Base-by-base conservation (phyloP, 2,113 vertebrate species). In the Axis porcinus region DNA sequence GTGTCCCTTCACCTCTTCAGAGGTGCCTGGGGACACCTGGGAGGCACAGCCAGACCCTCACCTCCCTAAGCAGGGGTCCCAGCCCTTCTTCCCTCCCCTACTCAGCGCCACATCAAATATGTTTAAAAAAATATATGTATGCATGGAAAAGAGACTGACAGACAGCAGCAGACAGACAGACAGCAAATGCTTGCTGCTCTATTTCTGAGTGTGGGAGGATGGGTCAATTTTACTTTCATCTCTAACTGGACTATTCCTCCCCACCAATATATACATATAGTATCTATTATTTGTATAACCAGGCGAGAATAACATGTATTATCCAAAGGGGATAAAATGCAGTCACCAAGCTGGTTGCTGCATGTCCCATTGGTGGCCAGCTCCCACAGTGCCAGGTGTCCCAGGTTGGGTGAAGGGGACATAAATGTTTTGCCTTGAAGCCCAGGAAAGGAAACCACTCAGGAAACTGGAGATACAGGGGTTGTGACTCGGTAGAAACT, bases 231-330 rank as follows among this genome's bases (percentile, higher is more conserved):
- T 52, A 19, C 76, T 90, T 60, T 78, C 89, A 28, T 64, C 67
- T 78, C 70, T 60, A 2, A 45, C 13, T 1, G 1, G 30, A 30
- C 54, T 88, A 14, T 17, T 27, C 30, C 17, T 8, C 36, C n/a
- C 43, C 7, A 9, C 23, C 33, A 6, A 6, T 36, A 40, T 36
- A 21, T n/a, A 33, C 25, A 13, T 13, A 4, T 3, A 4, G 13
- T 5, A 0, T 0, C 0, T 15, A 1, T 36, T 11, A 7, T 28
- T n/a, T 52, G 27, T 16, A 19, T 64, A 40, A 17, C 21, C 43
- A n/a, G 85, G 16, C 28, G 27, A 4, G 19, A 28, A 16, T 36
- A 81, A 23, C 16, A 4, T 6, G 6, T 6, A 28, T 19, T 57
- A 54, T 62, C n/a, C 40, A 13, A 33, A 13, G 54, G 76, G 21